Evolutionary conservation across 1,140 invertebrate species (phyloP).

Genomic region (Metopolophium dirhodum): DNA sequence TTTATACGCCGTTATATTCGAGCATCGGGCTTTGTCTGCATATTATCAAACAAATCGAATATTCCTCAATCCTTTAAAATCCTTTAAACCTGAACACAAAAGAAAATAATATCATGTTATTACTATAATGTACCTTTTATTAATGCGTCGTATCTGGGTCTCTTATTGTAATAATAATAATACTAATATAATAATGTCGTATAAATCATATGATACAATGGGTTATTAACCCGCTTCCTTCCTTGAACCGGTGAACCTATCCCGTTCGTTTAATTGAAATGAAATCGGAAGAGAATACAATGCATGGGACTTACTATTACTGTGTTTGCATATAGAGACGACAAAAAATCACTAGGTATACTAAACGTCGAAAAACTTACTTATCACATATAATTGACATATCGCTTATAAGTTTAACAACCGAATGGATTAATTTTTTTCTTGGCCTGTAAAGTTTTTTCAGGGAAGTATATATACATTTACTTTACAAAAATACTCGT

Average conservation of each 20-base stretch:
- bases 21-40: neutral
- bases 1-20: neutral
- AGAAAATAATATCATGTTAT: neutral
- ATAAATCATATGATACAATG: neutral
- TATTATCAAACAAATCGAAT: neutral
- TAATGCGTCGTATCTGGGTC: neutral
- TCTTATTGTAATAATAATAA: neutral
- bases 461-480: neutral
- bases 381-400: neutral
- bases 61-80: neutral
- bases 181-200: neutral
- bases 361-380: neutral
- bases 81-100: neutral
- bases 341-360: neutral
- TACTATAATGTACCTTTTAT: neutral
- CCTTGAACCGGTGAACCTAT: neutral
- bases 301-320: neutral
- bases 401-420: neutral
- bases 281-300: neutral
- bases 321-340: neutral
- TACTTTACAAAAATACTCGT: neutral
- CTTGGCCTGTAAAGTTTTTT: neutral
- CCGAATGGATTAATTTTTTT: neutral
- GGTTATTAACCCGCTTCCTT: constrained; percentile 5
- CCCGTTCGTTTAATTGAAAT: neutral